phyloP scores from a whole-genome alignment of 2,888 invertebrate genomes.

The Drosophila algonquin region DNA sequence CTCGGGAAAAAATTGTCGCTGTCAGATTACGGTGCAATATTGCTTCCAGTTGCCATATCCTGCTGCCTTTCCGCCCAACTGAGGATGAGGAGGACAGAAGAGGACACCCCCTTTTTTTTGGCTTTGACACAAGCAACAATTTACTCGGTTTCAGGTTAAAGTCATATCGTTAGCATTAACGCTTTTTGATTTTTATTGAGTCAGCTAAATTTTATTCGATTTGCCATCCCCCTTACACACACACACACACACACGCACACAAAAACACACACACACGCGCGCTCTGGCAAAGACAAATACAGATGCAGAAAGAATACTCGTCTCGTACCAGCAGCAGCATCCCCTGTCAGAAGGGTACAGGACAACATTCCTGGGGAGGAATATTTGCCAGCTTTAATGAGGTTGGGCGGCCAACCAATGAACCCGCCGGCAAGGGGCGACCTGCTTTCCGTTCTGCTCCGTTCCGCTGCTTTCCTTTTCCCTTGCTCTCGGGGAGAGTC shows the following conservation, averaged over 20 bases:
- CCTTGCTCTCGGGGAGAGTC: slow-evolving; percentile 36
- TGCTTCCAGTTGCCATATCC: slow-evolving; percentile 79
- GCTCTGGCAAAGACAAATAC: slow-evolving; percentile 33
- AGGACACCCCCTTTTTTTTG: slow-evolving; percentile 52
- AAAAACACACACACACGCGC: slow-evolving; percentile 33
- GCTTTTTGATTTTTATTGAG: slow-evolving; percentile 84
- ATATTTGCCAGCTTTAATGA: slow-evolving; percentile 77
- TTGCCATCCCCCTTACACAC: slow-evolving; percentile 58
- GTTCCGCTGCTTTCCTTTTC: background rate
- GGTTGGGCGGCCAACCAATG: slow-evolving; percentile 75
- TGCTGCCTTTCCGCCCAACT: slow-evolving; percentile 67
- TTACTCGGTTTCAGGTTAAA: slow-evolving; percentile 81
- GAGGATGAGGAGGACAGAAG: slow-evolving; percentile 24
- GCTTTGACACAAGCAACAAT: slow-evolving; percentile 79
- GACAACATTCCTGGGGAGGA: slow-evolving; percentile 71
- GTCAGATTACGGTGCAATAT: slow-evolving; percentile 78
- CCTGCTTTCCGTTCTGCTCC: slow-evolving; percentile 34
- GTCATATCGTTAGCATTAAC: slow-evolving; percentile 84
- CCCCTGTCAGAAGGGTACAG: slow-evolving; percentile 52
- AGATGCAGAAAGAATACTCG: slow-evolving; percentile 4
- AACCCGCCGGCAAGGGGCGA: slow-evolving; percentile 58
- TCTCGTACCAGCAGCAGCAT: slow-evolving; percentile 40
- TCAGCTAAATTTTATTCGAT: slow-evolving; percentile 84
- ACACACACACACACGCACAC: background rate
- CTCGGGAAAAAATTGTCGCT: slow-evolving; percentile 69